These are phyloP conservation scores for Austrolebias charrua DNA, from an alignment of 2,797 vertebrate genomes.

Conservation along the genomic window DNA sequence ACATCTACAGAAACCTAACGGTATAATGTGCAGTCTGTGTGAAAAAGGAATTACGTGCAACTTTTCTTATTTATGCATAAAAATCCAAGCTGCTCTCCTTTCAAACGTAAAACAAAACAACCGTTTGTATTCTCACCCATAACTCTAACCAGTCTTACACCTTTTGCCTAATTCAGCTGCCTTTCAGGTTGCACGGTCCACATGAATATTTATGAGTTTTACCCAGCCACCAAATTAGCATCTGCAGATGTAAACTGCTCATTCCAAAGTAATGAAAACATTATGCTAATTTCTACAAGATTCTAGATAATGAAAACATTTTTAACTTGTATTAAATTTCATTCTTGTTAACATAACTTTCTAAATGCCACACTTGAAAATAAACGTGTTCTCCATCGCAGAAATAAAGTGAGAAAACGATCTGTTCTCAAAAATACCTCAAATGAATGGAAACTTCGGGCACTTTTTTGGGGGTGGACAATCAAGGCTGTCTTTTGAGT, in stretches of 20 bases:
- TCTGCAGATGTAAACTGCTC: constrained; percentile 2
- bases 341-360: background rate
- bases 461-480: background rate
- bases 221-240: background rate
- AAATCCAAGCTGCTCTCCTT: background rate
- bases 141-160: background rate
- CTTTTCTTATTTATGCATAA: background rate
- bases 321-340: background rate
- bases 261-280: constrained; percentile 5
- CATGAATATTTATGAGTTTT: constrained; percentile 7
- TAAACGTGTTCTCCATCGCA: background rate
- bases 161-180: background rate
- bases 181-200: background rate
- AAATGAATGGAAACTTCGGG: constrained; percentile 10
- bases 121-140: background rate
- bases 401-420: background rate
- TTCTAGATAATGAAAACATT: background rate
- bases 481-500: background rate
- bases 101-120: background rate
- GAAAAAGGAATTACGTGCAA: background rate
- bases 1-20: background rate
- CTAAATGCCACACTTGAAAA: background rate
- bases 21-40: background rate
- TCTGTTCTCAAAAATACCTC: background rate
- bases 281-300: background rate